Evolutionary conservation across 2,113 vertebrate genomes (phyloP).

Genomic region (Hypanus sabinus): DNA sequence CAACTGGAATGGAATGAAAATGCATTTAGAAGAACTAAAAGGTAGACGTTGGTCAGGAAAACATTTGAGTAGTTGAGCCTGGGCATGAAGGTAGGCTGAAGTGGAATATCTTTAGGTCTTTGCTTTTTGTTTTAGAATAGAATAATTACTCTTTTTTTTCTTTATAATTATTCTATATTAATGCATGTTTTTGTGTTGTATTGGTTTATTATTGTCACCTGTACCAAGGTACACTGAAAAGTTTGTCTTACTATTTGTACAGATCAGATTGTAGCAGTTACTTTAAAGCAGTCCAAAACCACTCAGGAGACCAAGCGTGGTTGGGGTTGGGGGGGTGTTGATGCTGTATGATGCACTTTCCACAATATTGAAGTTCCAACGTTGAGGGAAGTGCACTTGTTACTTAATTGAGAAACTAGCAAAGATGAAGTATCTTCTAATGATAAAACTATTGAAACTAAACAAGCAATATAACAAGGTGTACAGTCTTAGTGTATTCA

Average conservation of each 20-base stretch:
- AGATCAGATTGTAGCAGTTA: background rate
- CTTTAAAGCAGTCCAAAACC: too few species aligned
- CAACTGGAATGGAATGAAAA: background rate
- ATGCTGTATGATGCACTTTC: too few species aligned
- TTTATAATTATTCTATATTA: background rate
- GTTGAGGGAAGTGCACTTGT: too few species aligned
- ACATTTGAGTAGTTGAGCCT: background rate
- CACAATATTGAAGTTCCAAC: too few species aligned
- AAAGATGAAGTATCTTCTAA: too few species aligned
- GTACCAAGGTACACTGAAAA: background rate
- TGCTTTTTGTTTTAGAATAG: background rate
- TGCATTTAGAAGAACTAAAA: background rate
- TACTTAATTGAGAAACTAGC: too few species aligned
- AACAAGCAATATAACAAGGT: too few species aligned
- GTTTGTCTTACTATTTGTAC: background rate
- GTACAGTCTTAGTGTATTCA: too few species aligned
- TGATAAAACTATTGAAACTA: too few species aligned
- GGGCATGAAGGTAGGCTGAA: background rate
- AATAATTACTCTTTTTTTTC: background rate
- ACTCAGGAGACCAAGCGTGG: too few species aligned
- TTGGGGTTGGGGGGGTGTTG: too few species aligned
- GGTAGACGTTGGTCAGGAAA: background rate
- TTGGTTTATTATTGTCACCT: background rate
- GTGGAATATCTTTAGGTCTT: background rate
- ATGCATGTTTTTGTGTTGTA: too few species aligned